These are phyloP conservation scores for Mechanitis messenoides DNA, from an alignment of 2,888 invertebrate genomes.

Conservation along the genomic window DNA sequence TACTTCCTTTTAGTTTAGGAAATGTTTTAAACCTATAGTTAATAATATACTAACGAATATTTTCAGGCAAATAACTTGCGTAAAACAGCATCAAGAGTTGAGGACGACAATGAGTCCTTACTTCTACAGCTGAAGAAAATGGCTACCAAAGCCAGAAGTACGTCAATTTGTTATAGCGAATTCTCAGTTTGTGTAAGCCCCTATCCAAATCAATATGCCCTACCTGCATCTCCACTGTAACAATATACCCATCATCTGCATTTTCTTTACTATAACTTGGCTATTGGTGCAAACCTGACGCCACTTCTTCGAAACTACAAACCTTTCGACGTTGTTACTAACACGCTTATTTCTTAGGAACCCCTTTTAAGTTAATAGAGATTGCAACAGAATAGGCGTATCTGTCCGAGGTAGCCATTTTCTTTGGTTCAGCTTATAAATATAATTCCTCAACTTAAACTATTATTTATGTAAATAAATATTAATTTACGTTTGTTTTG, in stretches of 20 bases:
- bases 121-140: conserved; percentile 97
- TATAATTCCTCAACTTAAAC: conserved; percentile 16
- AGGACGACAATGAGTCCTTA: conserved; percentile 97
- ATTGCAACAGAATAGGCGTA: conserved; percentile 48
- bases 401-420: conserved; percentile 74
- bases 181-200: conserved; percentile 52
- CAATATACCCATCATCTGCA: conserved; percentile 24
- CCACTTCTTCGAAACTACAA: conserved; percentile 38
- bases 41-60: conserved; percentile 61
- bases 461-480: neutral
- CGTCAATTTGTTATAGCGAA: conserved; percentile 69
- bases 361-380: conserved; percentile 35
- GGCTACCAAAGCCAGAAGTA: conserved; percentile 91
- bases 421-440: conserved; percentile 58
- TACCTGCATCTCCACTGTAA: conserved; percentile 32
- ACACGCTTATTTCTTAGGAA: conserved; percentile 48
- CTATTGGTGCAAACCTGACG: conserved; percentile 34
- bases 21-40: conserved; percentile 38
- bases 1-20: conserved; percentile 27
- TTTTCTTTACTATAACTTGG: conserved; percentile 33
- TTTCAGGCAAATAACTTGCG: conserved; percentile 90
- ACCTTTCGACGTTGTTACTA: conserved; percentile 54
- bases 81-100: conserved; percentile 93
- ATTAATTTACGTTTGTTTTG: neutral
- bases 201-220: conserved; percentile 31